Conservation (phyloP, 2,113 vertebrate species). For the Lichenostomus cassidix region DNA sequence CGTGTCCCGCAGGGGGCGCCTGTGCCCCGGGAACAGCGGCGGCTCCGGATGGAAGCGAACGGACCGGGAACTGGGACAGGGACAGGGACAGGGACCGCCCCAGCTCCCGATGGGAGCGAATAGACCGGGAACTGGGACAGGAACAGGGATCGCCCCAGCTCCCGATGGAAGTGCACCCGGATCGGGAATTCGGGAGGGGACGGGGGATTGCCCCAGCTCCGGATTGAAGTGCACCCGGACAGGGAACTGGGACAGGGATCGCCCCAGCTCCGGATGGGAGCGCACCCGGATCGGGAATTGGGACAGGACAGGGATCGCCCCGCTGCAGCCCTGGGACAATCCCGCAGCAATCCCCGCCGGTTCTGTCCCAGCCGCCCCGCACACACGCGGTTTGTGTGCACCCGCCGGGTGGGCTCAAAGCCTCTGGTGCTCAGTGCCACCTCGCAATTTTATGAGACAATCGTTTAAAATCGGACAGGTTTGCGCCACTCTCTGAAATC, state of each 20-base stretch:
- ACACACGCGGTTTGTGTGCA: neutral
- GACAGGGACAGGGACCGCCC: neutral
- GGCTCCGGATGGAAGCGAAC: too few relatives aligned
- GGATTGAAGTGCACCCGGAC: too few relatives aligned
- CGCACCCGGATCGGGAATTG: neutral
- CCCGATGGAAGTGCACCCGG: too few relatives aligned
- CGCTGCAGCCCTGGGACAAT: neutral
- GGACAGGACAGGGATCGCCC: neutral
- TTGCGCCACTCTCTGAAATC: neutral
- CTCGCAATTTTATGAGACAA: neutral
- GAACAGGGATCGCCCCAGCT: neutral
- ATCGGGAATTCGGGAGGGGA: too few relatives aligned
- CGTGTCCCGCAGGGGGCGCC: neutral
- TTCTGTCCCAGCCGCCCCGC: neutral
- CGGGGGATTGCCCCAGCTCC: too few relatives aligned
- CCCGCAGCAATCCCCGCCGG: accelerated
- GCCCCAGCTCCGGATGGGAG: too few relatives aligned
- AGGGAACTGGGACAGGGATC: neutral
- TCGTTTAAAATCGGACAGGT: neutral
- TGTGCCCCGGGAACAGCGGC: neutral
- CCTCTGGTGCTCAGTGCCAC: neutral
- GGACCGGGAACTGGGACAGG: too few relatives aligned
- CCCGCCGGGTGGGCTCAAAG: neutral
- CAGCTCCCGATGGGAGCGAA: too few relatives aligned
- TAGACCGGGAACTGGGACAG: too few relatives aligned